These are phyloP conservation scores for Amyelois transitella DNA, from an alignment of 1,140 invertebrate genomes.

Conservation along the genomic window DNA sequence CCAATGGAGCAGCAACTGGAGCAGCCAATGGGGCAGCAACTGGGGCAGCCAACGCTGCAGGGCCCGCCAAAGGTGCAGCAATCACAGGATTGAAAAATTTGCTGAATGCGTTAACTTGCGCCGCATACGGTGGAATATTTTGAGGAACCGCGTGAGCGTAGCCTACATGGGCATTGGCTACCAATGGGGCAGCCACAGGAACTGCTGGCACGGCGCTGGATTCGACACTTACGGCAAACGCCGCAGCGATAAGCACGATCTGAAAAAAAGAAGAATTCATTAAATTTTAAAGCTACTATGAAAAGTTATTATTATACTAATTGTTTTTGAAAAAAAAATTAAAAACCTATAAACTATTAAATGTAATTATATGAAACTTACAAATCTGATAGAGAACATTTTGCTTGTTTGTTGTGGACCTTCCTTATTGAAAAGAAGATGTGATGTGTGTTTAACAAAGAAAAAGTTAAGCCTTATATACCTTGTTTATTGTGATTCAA, in stretches of 20 bases:
- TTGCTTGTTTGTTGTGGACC: conserved; percentile 58
- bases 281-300: too few species aligned
- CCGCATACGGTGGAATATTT: conserved; percentile 74
- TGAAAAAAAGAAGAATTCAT: conserved; percentile 21
- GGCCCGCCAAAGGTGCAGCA: conserved; percentile 30
- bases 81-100: conserved; percentile 52
- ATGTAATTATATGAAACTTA: conserved; percentile 28
- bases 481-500: conserved; percentile 60
- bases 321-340: conserved; percentile 1
- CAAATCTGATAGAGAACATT: conserved; percentile 69
- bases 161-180: conserved; percentile 49
- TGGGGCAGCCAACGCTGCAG: conserved; percentile 12
- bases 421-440: conserved; percentile 61
- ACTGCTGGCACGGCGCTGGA: conserved; percentile 47
- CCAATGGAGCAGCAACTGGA: conserved; percentile 31
- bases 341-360: conserved; percentile 3
- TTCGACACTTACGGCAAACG: conserved; percentile 55
- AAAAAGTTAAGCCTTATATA: conserved; percentile 62
- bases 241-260: conserved; percentile 59
- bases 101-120: conserved; percentile 71
- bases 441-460: conserved; percentile 42
- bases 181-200: conserved; percentile 36
- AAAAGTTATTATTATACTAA: background rate
- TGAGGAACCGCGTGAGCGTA: conserved; percentile 71
- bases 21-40: conserved; percentile 38